Evolutionary conservation across 64 coral and sea anemone species (phyloP), one percentile per base, ranked within the genome.

Genomic region (Porites lutea): DNA sequence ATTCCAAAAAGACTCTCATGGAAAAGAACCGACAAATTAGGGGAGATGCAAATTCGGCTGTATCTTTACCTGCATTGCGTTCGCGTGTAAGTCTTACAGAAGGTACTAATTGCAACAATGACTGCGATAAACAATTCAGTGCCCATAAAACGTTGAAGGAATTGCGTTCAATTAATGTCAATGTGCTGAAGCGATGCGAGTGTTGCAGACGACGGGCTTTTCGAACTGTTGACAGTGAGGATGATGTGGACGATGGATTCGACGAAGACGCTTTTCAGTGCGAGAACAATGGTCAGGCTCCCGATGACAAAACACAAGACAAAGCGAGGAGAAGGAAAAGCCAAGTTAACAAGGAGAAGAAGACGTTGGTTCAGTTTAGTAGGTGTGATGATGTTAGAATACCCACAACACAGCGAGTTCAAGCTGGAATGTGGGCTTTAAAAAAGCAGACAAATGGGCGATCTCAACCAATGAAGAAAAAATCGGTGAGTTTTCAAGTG

Each of bases 131-230:
- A 51, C 61, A 67, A 22, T 15, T 48, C 19, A 68, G 19, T 7
- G 81, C 4, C 12, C 81, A 84, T 47, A 84, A 84, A 65, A 48
- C 37, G 8, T 6, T 11, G 15, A 70, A 84, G 63, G 81, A 84
- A 69, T 14, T 84, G 45, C 81, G 45, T 13, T 69, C 81, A 4
- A 93, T 93, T 15, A 93, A 93, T 18, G 82, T 93, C 4, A 93
- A 87, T 14, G 63, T 93, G 3, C n/a, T 93, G 52, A 93, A 93
- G 62, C 74, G 91, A 37, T 93, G 91, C 52, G 91, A 93, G 15
- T 93, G 91, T 59, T 93, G 91, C 8, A 59, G 83, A 70, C 62
- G 91, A 18, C 22, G 74, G 13, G 91, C 91, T 4, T 93, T 93
- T 67, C 72, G 82, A 84, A 22, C 15, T 13, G 9, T 84, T 4